Base-by-base conservation (phyloP, 2,888 invertebrate genomes). In the Bellardia pandia region DNA sequence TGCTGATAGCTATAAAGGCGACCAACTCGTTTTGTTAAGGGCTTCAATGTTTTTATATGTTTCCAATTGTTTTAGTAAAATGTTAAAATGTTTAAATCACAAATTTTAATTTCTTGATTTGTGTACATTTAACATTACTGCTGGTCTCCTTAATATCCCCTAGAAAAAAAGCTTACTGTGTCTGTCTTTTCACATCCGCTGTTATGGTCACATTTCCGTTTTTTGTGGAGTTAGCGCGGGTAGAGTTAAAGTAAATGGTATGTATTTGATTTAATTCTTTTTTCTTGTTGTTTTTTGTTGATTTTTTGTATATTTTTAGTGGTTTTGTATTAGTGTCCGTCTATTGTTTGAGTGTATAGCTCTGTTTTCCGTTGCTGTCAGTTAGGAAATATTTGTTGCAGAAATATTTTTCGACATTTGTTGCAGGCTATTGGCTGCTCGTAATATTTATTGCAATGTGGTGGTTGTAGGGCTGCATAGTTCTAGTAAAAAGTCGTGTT, bases 201-300 rank as follows among this genome's bases (percentile, higher is more conserved):
- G 89, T 90, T 89, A 90, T 90, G 91, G 91, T 91, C 90, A 91
- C 91, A 91, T 91, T 91, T 91, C 91, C 91, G 90, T 88, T 91
- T 82, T 66, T 85, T 82, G 79, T 77, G 48, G 45, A 79, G 48
- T 75, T 66, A 75, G 58, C 62, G 72, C 48, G 45, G 48, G 81
- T 78, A 51, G 74, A 72, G 76, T 60, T 81, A 76, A 80, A 66
- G 37, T 86, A 81, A 77, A 86, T 86, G 82, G 68, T 53, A 53
- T 74, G 74, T 56, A 69, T 78, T 69, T 82, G 77, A 68, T 78
- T 68, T 86, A 74, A 74, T 53, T 58, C 45, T 56, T 42, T 33
- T 3, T 51, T 62, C 53, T 45, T 8, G 48, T 40, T 42, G 37
- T 13, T 23, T 48, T 45, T 69, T 23, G 23, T 40, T 23, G 5